Base-by-base conservation (phyloP, 2,797 vertebrate species). In the Pagetopsis macropterus region DNA sequence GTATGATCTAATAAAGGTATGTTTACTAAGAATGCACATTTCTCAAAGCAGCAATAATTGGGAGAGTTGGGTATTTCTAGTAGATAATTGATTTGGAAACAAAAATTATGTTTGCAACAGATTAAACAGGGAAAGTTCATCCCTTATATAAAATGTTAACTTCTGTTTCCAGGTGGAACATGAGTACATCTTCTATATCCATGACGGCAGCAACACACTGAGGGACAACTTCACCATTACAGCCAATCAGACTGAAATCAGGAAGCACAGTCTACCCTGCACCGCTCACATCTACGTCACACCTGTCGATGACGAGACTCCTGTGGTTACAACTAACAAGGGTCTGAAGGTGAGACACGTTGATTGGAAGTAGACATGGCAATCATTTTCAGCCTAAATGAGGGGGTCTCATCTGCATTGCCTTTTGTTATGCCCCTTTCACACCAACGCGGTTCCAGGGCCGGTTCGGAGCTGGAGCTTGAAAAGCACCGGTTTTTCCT, bases 251-350 rank as follows among this genome's bases (percentile, higher is more conserved):
- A 96, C 93, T 0, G 95, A 96, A 52, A 81, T 95, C 62, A 83
- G 86, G 79, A 98, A 97, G 82, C 93, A 94, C 88, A 98, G 96
- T 78, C 85, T 92, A 41, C 94, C 95, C 0, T 88, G 64, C 62
- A 91, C 92, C 0, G 64, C 96, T 11, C 94, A 91, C 80, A 90
- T 97, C 83, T 88, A 66, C 1, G n/a, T 98, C 70, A 90, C 59
- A 7, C 91, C 95, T 21, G 88, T 97, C 70, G 97, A 98, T 33
- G 96, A 99, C 49, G 95, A 97, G 82, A 73, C 78, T 67, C 96
- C 96, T 0, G 71, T 96, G 51, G 84, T 97, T 57, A 93, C 83
- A 54, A 85, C 79, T 78, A 98, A 97, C 91, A 94, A 83, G 60
- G 91, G 96, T 66, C 92, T 98, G 69, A 94, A 84, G 95, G 97